phyloP scores from a whole-genome alignment of 2,888 invertebrate genomes.

The Hemistola chrysoprasaria region DNA sequence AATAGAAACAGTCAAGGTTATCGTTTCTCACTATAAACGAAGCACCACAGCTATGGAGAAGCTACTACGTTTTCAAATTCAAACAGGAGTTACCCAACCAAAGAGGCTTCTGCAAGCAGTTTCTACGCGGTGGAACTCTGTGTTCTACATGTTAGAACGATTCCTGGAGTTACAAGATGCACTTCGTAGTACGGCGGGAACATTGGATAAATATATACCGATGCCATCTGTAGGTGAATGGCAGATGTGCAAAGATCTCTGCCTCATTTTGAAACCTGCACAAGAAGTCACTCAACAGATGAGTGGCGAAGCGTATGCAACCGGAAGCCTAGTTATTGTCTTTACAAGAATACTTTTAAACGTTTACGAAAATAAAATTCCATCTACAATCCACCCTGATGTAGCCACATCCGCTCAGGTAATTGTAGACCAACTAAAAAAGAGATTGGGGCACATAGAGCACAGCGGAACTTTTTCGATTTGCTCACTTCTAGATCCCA shows the following conservation, averaged over 20 bases:
- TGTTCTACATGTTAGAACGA: no score
- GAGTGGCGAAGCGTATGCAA: conserved; percentile 33
- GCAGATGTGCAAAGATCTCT: conserved; percentile 20
- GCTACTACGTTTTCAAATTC: conserved; percentile 25
- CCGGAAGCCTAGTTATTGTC: conserved; percentile 28
- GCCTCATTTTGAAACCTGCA: conserved; percentile 27
- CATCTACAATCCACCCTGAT: conserved; percentile 1
- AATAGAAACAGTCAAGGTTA: conserved; percentile 29
- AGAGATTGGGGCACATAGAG: conserved; percentile 21
- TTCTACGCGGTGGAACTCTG: no score
- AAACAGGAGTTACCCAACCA: conserved; percentile 18
- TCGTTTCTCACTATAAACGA: conserved; percentile 34
- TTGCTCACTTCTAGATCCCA: conserved; percentile 28
- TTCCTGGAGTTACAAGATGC: conserved; percentile 8
- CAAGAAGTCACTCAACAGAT: conserved; percentile 25
- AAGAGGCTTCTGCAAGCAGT: no score
- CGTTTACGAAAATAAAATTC: conserved; percentile 4
- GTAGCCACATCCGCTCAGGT: conserved; percentile 1
- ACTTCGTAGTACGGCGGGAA: conserved; percentile 14
- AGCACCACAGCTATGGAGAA: conserved; percentile 34
- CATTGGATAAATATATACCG: conserved; percentile 21
- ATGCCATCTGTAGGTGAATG: conserved; percentile 26
- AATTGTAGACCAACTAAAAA: conserved; percentile 17
- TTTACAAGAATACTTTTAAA: conserved; percentile 1
- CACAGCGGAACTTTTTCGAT: conserved; percentile 26